Conservation (phyloP, 2,113 vertebrate species). For the Nycticebus coucang region DNA sequence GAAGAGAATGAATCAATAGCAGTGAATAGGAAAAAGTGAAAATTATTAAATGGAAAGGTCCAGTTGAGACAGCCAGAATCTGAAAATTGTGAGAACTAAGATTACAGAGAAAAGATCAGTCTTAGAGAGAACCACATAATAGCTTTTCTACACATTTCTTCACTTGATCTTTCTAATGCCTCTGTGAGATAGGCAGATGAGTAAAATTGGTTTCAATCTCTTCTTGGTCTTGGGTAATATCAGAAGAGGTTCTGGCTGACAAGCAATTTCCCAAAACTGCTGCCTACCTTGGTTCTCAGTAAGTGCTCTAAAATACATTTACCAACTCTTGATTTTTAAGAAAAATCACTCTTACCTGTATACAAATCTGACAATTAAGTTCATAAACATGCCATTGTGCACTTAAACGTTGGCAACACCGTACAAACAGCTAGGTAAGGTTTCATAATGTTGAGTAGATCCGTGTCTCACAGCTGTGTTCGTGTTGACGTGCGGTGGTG, state of each 20-base stretch:
- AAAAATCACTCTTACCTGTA: neutral
- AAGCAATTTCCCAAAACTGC: neutral
- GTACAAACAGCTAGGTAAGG: no score
- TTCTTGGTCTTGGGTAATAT: neutral
- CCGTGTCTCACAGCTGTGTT: no score
- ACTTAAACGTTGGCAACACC: no score
- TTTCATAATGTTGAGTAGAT: no score
- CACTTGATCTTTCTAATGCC: neutral
- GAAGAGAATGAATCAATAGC: neutral
- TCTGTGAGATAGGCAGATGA: neutral
- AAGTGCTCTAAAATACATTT: neutral
- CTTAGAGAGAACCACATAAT: neutral
- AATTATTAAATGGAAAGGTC: neutral
- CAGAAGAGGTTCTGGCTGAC: neutral
- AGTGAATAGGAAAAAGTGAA: neutral
- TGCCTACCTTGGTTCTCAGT: neutral
- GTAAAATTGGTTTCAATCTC: neutral
- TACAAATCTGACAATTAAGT: no score
- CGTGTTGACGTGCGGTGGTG: no score
- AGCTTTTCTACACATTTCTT: neutral
- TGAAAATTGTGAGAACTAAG: neutral
- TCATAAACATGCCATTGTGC: no score
- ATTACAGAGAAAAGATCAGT: neutral
- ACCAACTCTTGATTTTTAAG: neutral
- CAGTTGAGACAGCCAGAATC: neutral